Base-by-base conservation (phyloP, 2,797 vertebrate genomes). In the Brotula barbata region DNA sequence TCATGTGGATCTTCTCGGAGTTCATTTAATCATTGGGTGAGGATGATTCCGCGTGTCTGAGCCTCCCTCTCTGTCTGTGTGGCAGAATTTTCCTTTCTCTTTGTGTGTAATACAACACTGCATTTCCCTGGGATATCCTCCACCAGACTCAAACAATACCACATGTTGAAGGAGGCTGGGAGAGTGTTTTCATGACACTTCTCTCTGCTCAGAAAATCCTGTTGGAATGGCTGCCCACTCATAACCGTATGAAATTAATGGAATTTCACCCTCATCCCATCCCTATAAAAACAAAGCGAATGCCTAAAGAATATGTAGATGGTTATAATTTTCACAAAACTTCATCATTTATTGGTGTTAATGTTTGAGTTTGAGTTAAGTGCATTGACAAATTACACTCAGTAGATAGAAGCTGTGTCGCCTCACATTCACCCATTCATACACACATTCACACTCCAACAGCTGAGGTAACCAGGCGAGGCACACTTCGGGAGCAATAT, bases 41-140 rank as follows among this genome's bases (percentile, higher is more conserved):
- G 49, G 70, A 80, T 81, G 52, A 77, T 73, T 68, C 73, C 64
- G 62, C 7, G 14, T 50, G 69, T 77, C 71, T 68, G 61, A 46
- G 69, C 45, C 65, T 58, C 17, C 6, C 52, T 36, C 65, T 71
- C 51, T 51, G 51, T 70, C 59, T 63, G 14, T 67, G 20, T 59
- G 51, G 66, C 70, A 73, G 66, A 71, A 68, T 68, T 78, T 84
- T 83, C 81, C 81, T 51, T 66, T 83, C 58, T 72, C 73, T 82
- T 82, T 85, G 78, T 83, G 72, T 79, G 68, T 62, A 55, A 71
- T 65, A 83, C 52, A 75, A 59, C 71, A 7, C 66, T 66, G 71
- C 64, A 53, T 86, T 88, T 89, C 86, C 87, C 62, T 65, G 79
- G 84, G 86, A 89, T 83, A 81, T 89, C 87, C 87, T 86, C 74